These are phyloP conservation scores for Fistularia tabacaria DNA, from an alignment of 2,797 vertebrate genomes.

Conservation along the genomic window DNA sequence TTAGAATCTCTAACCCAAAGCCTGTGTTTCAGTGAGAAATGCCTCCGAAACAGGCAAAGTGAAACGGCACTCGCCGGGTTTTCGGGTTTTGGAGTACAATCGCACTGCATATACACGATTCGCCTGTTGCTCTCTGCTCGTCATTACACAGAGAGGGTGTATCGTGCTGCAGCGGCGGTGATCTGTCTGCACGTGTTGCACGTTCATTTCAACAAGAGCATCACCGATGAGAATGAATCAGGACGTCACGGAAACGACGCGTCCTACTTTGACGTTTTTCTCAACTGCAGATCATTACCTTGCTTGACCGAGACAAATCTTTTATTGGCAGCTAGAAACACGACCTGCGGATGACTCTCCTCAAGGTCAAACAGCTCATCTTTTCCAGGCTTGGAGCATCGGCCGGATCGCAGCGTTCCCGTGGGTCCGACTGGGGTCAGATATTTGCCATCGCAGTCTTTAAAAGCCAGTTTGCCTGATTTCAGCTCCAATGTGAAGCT, in stretches of 20 bases:
- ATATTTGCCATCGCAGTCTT: conserved; percentile 91
- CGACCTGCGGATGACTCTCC: conserved; percentile 95
- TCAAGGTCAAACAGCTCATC: conserved; percentile 97
- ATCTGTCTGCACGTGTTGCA: too few species aligned
- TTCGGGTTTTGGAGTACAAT: too few species aligned
- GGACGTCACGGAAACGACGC: too few species aligned
- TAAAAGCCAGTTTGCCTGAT: conserved; percentile 91
- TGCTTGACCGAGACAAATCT: conserved; percentile 94
- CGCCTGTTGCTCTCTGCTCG: too few species aligned
- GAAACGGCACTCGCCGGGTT: too few species aligned
- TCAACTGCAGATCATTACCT: conserved; percentile 73
- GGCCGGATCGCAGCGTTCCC: conserved; percentile 86
- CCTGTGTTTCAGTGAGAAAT: too few species aligned
- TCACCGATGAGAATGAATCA: background rate
- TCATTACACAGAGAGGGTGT: too few species aligned
- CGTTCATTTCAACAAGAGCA: background rate
- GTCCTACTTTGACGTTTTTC: too few species aligned
- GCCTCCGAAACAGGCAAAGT: too few species aligned
- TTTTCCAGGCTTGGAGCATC: conserved; percentile 89
- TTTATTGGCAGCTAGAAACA: conserved; percentile 88
- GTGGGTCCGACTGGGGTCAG: conserved; percentile 87
- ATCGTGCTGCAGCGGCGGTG: too few species aligned
- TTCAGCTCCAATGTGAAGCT: conserved; percentile 92
- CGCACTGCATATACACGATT: too few species aligned
- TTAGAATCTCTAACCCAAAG: too few species aligned